Percentiles rank a stretch among this genome's conserved stretches.
phyloP scores from a whole-genome alignment of 1,140 invertebrate species.

The Atta cephalotes region DNA sequence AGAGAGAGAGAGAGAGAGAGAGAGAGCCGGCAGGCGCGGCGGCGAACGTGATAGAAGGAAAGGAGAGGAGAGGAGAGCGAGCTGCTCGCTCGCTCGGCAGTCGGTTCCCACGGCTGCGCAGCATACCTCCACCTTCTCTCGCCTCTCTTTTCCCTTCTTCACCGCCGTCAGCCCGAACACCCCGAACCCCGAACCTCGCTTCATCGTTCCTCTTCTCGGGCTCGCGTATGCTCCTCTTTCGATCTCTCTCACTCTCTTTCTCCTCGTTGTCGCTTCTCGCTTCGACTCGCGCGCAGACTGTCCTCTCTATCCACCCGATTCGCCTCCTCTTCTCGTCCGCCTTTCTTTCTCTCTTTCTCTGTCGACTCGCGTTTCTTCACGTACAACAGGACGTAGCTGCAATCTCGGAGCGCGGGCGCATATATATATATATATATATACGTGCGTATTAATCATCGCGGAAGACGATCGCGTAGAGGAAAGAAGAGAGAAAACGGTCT shows the following conservation, averaged over 20 bases:
- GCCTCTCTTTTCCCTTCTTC: constrained; percentile 68
- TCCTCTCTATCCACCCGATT: constrained; percentile 37
- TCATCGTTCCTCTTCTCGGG: constrained; percentile 51
- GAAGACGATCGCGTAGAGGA: constrained; percentile 64
- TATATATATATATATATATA: constrained; percentile 19
- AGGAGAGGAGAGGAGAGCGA: not conserved
- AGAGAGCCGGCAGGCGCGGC: not conserved
- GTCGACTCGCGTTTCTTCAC: constrained; percentile 66
- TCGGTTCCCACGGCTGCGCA: constrained; percentile 81
- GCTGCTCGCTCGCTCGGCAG: constrained; percentile 68
- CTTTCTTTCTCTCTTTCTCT: constrained; percentile 55
- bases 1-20: no score
- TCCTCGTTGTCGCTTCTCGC: constrained; percentile 29
- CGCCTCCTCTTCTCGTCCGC: constrained; percentile 39
- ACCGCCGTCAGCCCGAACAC: constrained; percentile 17
- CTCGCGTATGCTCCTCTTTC: constrained; percentile 64
- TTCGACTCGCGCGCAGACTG: constrained; percentile 7
- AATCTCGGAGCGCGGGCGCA: constrained; percentile 54
- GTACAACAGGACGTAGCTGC: constrained; percentile 58
- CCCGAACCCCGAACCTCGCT: not conserved
- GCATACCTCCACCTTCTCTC: constrained; percentile 78
- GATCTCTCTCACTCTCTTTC: constrained; percentile 28
- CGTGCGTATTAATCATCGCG: constrained; percentile 76
- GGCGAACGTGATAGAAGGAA: not conserved
- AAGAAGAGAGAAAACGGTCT: constrained; percentile 22